Percentiles rank a stretch among this genome's conserved stretches.
phyloP scores from a whole-genome alignment of 2,797 vertebrate genomes.

The Pampus argenteus region DNA sequence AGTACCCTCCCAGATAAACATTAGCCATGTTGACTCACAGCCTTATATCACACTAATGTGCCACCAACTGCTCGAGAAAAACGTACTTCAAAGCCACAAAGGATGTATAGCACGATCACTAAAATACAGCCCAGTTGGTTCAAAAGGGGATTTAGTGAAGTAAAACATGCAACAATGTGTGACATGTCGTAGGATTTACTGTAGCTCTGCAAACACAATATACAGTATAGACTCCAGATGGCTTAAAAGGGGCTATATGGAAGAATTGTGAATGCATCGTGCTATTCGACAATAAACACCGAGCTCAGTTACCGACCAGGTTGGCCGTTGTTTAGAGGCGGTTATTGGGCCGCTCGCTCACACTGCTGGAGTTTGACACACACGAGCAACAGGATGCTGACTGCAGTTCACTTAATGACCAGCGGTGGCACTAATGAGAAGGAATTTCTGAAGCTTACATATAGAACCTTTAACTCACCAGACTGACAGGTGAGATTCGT shows the following conservation, averaged over 20 bases:
- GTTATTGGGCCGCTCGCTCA: too few species aligned
- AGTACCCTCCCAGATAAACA: not conserved
- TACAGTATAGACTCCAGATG: not conserved
- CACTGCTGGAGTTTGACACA: too few species aligned
- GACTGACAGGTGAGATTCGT: slow-evolving; percentile 57
- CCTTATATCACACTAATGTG: not conserved
- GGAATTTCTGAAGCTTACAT: too few species aligned
- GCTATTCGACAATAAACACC: too few species aligned
- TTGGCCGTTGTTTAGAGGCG: too few species aligned
- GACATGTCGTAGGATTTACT: not conserved
- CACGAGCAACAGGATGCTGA: too few species aligned
- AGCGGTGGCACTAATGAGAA: too few species aligned
- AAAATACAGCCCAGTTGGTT: not conserved
- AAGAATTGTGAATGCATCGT: too few species aligned
- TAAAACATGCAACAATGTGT: slow-evolving; percentile 17
- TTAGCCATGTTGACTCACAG: slow-evolving; percentile 4
- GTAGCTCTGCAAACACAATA: not conserved
- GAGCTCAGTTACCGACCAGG: too few species aligned
- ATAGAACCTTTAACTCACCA: too few species aligned
- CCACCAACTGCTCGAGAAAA: slow-evolving; percentile 1
- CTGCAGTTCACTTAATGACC: too few species aligned
- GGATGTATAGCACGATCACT: slow-evolving; percentile 3
- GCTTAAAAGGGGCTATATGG: too few species aligned
- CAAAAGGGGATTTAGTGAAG: not conserved
- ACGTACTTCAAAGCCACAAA: not conserved